These are phyloP conservation scores for Microplitis manilae DNA, from an alignment of 2,888 invertebrate genomes.

Conservation along the genomic window DNA sequence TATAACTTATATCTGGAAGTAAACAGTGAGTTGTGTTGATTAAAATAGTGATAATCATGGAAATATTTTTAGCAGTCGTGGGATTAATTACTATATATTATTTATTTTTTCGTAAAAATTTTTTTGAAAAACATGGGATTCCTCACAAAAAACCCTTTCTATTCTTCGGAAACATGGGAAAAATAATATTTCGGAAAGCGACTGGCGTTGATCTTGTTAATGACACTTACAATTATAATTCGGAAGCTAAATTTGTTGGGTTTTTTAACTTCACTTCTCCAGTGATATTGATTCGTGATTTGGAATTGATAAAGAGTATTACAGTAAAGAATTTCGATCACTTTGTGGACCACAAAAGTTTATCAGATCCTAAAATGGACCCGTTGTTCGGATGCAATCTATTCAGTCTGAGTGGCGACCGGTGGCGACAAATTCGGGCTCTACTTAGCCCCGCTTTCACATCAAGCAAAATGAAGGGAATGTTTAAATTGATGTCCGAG, in stretches of 20 bases:
- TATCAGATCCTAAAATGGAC: not conserved
- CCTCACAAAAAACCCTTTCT: slow-evolving; percentile 41
- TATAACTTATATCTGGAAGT: too few species aligned
- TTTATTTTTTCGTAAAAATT: slow-evolving; percentile 5
- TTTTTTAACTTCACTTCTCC: slow-evolving; percentile 55
- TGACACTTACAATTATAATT: slow-evolving; percentile 48
- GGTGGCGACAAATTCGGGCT: slow-evolving; percentile 23
- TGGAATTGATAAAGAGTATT: slow-evolving; percentile 61
- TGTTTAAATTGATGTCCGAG: slow-evolving; percentile 73
- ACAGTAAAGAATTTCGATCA: slow-evolving; percentile 59
- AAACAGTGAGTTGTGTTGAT: not conserved
- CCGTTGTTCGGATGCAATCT: slow-evolving; percentile 48
- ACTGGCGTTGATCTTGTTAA: slow-evolving; percentile 36
- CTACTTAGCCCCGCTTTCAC: slow-evolving; percentile 75
- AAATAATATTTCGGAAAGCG: slow-evolving; percentile 26
- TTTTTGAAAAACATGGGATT: slow-evolving; percentile 53
- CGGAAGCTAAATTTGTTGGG: slow-evolving; percentile 55
- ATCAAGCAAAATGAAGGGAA: slow-evolving; percentile 74
- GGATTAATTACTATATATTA: slow-evolving; percentile 31
- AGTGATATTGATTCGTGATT: slow-evolving; percentile 58
- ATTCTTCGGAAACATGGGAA: slow-evolving; percentile 49
- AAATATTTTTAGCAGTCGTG: slow-evolving; percentile 14
- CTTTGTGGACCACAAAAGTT: slow-evolving; percentile 57
- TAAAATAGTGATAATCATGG: not conserved
- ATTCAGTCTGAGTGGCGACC: slow-evolving; percentile 40